phyloP scores from a whole-genome alignment of 1,140 invertebrate genomes.

The Drosophila leontia region DNA sequence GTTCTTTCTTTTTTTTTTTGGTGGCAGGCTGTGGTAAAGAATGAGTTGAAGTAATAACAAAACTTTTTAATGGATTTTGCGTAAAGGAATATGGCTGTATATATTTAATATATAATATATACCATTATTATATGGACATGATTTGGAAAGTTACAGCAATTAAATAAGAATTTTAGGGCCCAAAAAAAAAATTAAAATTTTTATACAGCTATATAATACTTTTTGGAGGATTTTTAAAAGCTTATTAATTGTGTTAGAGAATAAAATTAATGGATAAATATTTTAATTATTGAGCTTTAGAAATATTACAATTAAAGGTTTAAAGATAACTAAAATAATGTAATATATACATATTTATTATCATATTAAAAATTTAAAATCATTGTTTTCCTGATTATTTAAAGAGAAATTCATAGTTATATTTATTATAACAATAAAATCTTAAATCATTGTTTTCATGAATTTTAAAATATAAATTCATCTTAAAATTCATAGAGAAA shows the following conservation, averaged over 20 bases:
- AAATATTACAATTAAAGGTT: background rate
- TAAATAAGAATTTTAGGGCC: conserved; percentile 7
- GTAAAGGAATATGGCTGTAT: conserved; percentile 27
- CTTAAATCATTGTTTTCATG: background rate
- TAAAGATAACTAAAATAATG: background rate
- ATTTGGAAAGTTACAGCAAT: conserved; percentile 14
- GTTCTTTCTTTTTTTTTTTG: conserved; percentile 41
- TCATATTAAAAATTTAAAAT: background rate
- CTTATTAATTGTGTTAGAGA: too few species aligned
- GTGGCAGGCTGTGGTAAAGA: conserved; percentile 19
- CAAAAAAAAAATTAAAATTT: conserved; percentile 1
- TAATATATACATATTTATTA: background rate
- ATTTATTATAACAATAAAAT: background rate
- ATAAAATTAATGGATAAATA: background rate
- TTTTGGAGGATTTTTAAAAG: background rate
- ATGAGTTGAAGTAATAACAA: conserved; percentile 43
- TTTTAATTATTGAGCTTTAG: background rate
- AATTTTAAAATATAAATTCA: background rate
- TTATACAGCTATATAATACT: background rate
- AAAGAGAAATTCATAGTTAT: background rate
- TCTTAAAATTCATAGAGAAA: conserved; percentile 19
- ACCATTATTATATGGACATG: background rate
- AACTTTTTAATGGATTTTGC: conserved; percentile 75
- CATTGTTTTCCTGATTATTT: background rate
- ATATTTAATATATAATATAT: conserved; percentile 30